A percentile compares a stretch with the other conserved stretches of the same genome.
Evolutionary conservation across 2,797 vertebrate species (phyloP).

Genomic region (Orestias chungarensis): DNA sequence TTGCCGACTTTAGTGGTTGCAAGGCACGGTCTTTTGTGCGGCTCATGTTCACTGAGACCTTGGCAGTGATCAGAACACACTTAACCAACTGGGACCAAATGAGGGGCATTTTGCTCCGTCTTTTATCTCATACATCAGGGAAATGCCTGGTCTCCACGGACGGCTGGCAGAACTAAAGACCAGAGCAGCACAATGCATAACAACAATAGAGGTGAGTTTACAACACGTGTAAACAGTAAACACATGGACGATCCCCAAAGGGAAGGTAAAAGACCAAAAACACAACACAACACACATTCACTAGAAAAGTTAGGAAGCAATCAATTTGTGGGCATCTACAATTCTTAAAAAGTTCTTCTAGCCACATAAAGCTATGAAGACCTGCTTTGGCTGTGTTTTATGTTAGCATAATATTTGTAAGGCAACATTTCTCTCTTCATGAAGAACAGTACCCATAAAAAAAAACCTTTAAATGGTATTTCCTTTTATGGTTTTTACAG

Average conservation of each 20-base stretch:
- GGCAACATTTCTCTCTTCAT: constrained; percentile 17
- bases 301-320: constrained; percentile 36
- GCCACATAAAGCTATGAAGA: not conserved
- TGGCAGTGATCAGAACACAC: constrained; percentile 81
- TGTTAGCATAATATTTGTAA: not conserved
- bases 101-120: constrained; percentile 75
- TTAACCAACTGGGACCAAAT: constrained; percentile 82
- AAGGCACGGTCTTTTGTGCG: constrained; percentile 73
- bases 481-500: no score
- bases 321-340: constrained; percentile 27
- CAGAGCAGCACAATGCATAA: constrained; percentile 72
- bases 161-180: constrained; percentile 72
- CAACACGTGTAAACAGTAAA: constrained; percentile 73
- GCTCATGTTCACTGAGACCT: constrained; percentile 78
- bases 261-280: constrained; percentile 65
- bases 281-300: constrained; percentile 10
- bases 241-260: constrained; percentile 61
- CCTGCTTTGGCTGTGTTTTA: not conserved
- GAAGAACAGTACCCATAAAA: no score
- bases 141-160: constrained; percentile 77
- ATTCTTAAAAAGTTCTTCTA: constrained; percentile 7
- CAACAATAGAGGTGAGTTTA: constrained; percentile 77
- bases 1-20: constrained; percentile 72
- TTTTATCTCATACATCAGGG: constrained; percentile 81
- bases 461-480: no score